Evolutionary conservation across 2,888 invertebrate genomes (phyloP), one percentile per base, ranked within the genome.

Genomic region (Eristalis arbustorum): DNA sequence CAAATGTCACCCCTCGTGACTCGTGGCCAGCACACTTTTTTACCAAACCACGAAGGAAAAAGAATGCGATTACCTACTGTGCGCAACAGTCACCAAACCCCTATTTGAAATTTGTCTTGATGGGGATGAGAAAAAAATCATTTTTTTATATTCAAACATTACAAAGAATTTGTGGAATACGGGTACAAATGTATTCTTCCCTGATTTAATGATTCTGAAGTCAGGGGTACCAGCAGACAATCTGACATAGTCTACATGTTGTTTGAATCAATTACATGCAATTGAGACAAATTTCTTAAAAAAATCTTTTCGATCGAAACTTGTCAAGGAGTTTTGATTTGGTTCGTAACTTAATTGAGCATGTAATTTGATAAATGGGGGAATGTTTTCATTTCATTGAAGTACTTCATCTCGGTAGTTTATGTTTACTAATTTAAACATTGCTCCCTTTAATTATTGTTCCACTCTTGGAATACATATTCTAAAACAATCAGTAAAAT

Each of bases 21-120:
- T 75, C 84, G 88, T 84, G 88, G 75, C 80, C 25, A 42, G 49
- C 88, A 76, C 88, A 73, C 83, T 79, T 82, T 78, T 67, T 77
- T 83, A 34, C 1, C n/a, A 49, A 18, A 88, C 84, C 59, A 18
- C 49, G 8, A 18, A 49, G 49, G 18, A 49, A 18, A 8, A 49
- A 18, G 49, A 49, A 49, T 18, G 49, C 18, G 49, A 6, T 49
- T 49, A 49, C 88, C 88, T 69, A 66, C 64, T 79, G 83, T 67
- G 83, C 67, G 72, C 67, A 75, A 87, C 67, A 77, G 37, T 22
- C 31, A 64, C 61, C 59, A 23, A 69, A 82, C 85, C 85, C 85
- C 85, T 87, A 83, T 82, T 77, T 66, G 18, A 14, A 64, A 37
- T n/a, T 62, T 62, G 31, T 69, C 56, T 64, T 62, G 49, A 62